phyloP scores from a whole-genome alignment of 2,888 invertebrate genomes.

The Calliopum simillimum region DNA sequence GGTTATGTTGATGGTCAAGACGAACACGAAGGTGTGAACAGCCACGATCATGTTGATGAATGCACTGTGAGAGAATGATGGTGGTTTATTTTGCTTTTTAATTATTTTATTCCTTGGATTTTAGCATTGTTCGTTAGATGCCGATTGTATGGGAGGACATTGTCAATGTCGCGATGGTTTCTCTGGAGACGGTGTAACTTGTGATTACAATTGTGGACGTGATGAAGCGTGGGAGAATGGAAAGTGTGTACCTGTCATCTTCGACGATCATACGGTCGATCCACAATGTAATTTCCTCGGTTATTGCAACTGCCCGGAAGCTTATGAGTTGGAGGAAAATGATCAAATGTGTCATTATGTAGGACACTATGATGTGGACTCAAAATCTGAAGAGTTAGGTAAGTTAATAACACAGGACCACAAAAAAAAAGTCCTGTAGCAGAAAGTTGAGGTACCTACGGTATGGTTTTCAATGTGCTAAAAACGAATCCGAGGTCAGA shows the following conservation, averaged over 20 bases:
- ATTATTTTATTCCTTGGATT: not conserved
- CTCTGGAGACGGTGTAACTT: constrained; percentile 75
- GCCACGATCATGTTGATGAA: constrained; percentile 49
- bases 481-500: no score
- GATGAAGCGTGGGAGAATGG: constrained; percentile 62
- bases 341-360: constrained; percentile 52
- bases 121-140: constrained; percentile 72
- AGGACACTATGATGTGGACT: constrained; percentile 48
- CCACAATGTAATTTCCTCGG: constrained; percentile 64
- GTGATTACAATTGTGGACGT: constrained; percentile 56
- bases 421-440: no score
- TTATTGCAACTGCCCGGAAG: constrained; percentile 69
- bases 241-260: constrained; percentile 56
- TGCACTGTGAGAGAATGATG: constrained; percentile 52
- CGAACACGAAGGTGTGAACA: constrained; percentile 13
- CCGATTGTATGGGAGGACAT: constrained; percentile 82
- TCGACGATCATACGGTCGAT: constrained; percentile 57
- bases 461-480: no score
- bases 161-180: constrained; percentile 78
- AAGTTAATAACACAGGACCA: no score
- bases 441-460: no score
- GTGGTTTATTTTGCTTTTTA: no score
- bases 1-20: constrained; percentile 10
- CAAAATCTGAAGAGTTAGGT: constrained; percentile 54
- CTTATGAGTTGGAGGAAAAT: constrained; percentile 68